Percentiles rank a stretch among this genome's conserved stretches.
These are phyloP conservation scores for Pseudomugil tenellus DNA, from an alignment of 2,797 vertebrate species.

Conservation along the genomic window DNA sequence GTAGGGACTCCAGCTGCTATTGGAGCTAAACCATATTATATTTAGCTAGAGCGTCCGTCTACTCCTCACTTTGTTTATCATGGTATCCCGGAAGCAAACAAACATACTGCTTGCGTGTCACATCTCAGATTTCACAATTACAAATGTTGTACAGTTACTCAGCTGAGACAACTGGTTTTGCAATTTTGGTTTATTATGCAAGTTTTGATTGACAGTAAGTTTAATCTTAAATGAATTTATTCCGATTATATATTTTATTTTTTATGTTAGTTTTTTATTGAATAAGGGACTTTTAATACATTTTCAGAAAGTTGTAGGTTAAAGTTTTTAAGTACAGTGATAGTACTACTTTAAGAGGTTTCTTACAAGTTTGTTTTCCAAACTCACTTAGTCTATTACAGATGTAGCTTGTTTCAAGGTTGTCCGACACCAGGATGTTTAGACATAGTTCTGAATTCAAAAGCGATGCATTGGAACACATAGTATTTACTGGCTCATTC, in stretches of 20 bases:
- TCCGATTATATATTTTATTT: neutral
- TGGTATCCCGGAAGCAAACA: neutral
- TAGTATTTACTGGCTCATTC: neutral
- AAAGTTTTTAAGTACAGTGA: too few species aligned
- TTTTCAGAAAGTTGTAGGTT: too few species aligned
- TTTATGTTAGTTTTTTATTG: neutral
- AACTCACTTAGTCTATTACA: conserved; percentile 12
- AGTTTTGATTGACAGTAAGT: conserved; percentile 1
- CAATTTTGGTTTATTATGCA: neutral
- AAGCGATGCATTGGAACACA: neutral
- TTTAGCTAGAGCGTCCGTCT: neutral
- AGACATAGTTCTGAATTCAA: neutral
- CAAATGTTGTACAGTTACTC: neutral
- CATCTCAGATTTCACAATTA: conserved; percentile 10
- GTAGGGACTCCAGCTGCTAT: neutral
- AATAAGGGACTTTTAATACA: neutral
- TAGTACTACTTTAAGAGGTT: too few species aligned
- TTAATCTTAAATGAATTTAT: neutral
- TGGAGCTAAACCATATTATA: too few species aligned
- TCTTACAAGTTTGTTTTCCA: neutral
- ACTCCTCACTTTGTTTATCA: neutral
- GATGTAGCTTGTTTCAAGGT: conserved; percentile 11
- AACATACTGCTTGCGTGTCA: too few species aligned
- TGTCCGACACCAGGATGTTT: neutral
- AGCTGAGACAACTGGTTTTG: conserved; percentile 14